Evolutionary conservation across 2,797 vertebrate species (phyloP), one percentile per base, ranked within the genome.

Genomic region (Morelia viridis): DNA sequence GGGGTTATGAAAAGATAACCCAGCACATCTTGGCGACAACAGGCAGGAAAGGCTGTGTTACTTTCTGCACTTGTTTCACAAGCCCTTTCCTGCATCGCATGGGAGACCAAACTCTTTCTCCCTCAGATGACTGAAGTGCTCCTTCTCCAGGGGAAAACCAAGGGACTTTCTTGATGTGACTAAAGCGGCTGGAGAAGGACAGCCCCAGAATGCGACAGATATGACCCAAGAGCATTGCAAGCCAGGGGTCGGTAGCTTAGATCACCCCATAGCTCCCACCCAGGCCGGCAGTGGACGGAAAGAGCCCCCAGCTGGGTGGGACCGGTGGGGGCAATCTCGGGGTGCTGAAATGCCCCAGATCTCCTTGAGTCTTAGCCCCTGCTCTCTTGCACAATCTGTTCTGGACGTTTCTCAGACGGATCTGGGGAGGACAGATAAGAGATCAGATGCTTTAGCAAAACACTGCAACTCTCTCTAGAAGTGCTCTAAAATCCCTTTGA

Each of bases 271-370:
- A 41, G 15, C 31, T 7, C 46, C 0, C 15, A 46, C 0, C 8
- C n/a, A 31, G 1, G 65, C n/a, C 31, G 5, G 13, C 65, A 0
- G 5, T 71, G 68, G 65, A 19, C 4, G 2, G 28, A 35, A 71
- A 71, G 68, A 17, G 15, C 15, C 6, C 15, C 68, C 35, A 2
- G 13, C 15, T 9, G 31, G 31, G 6, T 19, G 31, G 6, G 68
- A 35, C 35, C 35, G 2, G 0, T 0, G 1, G 31, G 15, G 13
- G 31, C n/a, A 15, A 35, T 76, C 0, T 35, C 2, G 68, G 26
- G 11, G 31, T 3, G 1, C 5, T 5, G 1, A 76, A 76, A 76
- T 19, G 68, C 2, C 31, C 9, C 5, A 9, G 17, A 9, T 76
- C 5, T 53, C 50, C 31, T 41, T 8, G 15, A 1, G 0, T n/a